Base-by-base conservation (phyloP, 2,113 vertebrate species). In the Eudyptes chrysolophus region DNA sequence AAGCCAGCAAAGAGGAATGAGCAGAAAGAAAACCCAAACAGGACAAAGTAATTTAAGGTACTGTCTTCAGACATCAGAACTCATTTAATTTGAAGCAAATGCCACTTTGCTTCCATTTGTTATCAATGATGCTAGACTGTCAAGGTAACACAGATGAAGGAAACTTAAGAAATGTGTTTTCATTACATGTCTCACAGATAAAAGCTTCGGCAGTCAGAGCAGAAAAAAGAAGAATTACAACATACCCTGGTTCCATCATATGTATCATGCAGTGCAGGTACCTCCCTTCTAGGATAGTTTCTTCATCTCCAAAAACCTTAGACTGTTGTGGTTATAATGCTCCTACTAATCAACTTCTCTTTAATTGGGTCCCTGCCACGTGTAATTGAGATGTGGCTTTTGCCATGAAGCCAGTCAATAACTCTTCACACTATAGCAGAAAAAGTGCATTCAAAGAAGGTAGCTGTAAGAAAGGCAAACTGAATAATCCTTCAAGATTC, bases 1-100 rank as follows among this genome's bases (percentile, higher is more conserved):
- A 78, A 78, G 10, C 5, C 54, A 87, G 25, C 8, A 55, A 75
- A 40, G 40, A 77, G 19, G n/a, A 72, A 78, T 26, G 17, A 80
- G 7, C 3, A 12, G 10, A 1, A 16, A 30, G 48, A 84, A 55
- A 17, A 13, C 2, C 2, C n/a, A 25, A 17, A 49, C 3, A 3
- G 46, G 51, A 89, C 24, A 64, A 69, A 83, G 46, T 66, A 90
- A 84, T 90, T 71, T 54, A 93, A 94, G 17, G 15, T 81, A 70
- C 29, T 84, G 87, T 69, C 72, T 89, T 89, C 70, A 90, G 80
- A 62, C 57, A 68, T 75, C 29, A 79, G 48, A 94, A 84, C 5
- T 11, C 25, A 49, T 36, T 61, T 75, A 92, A 96, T 71, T 78
- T 78, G 89, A 79, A 22, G n/a, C 14, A 84, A 89, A 87, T 27